Evolutionary conservation across 1,140 invertebrate species (phyloP).

Genomic region (Phthorimaea operculella): DNA sequence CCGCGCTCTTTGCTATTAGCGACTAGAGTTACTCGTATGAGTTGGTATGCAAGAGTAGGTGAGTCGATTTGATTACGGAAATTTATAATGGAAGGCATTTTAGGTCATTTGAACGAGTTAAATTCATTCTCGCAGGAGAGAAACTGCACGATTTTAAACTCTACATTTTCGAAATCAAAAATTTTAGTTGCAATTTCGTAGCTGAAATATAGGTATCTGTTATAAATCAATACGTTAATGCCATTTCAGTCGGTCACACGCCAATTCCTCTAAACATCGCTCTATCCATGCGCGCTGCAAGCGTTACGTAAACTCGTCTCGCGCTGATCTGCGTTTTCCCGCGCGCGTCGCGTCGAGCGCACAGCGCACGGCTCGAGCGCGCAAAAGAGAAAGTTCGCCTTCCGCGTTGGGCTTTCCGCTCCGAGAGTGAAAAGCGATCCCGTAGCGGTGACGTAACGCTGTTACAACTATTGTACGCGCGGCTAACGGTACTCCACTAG

Average conservation of each 20-base stretch:
- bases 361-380: conserved; percentile 27
- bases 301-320: conserved; percentile 37
- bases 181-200: too few relatives aligned
- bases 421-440: conserved; percentile 65
- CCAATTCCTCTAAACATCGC: background rate
- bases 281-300: background rate
- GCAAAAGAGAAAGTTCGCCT: conserved; percentile 66
- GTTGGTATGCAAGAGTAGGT: too few relatives aligned
- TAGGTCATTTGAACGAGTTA: too few relatives aligned
- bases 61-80: too few relatives aligned
- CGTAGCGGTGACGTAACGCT: conserved; percentile 60
- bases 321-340: conserved; percentile 39
- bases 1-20: conserved; percentile 25
- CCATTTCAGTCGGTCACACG: too few relatives aligned
- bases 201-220: too few relatives aligned
- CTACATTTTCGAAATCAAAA: too few relatives aligned
- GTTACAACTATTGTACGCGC: conserved; percentile 34
- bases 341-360: background rate
- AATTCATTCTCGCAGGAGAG: too few relatives aligned
- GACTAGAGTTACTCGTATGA: conserved; percentile 6
- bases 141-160: too few relatives aligned
- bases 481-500: background rate
- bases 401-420: conserved; percentile 62
- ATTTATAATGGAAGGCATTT: too few relatives aligned
- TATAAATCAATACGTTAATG: too few relatives aligned